Evolutionary conservation across 2,888 invertebrate genomes (phyloP), one percentile per base, ranked within the genome.

Genomic region (Plagodis pulveraria): DNA sequence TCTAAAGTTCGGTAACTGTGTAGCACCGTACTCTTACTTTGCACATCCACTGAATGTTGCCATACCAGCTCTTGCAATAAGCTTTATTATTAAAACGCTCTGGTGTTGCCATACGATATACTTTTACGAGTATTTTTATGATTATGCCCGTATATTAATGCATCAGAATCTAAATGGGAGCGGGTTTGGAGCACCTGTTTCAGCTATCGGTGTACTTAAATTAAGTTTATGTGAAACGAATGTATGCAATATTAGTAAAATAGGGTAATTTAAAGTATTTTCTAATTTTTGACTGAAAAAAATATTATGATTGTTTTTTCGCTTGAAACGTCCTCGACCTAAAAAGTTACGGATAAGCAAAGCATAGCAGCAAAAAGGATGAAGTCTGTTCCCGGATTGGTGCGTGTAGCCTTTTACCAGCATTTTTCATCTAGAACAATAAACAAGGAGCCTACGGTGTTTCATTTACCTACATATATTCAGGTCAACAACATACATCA

Each of bases 41-140:
- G 50, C 58, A 65, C 60, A 61, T 59, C 50, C 56, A 63, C 40
- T 41, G 58, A 63, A 54, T 43, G 55, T 46, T 63, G 62, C 64
- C 61, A 56, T 62, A 48, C 60, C 57, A 59, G 44, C 64, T 66
- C 56, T 49, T 61, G 64, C 64, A 68, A 68, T 68, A 64, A 68
- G 63, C 50, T 63, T 64, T 66, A 64, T 65, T 63, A 67, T 67
- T 60, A 62, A 68, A 66, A 64, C 61, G 61, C 62, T 63, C 55
- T 58, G 55, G 35, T 58, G 54, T 63, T 48, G 58, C 63, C 65
- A 63, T 65, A 51, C 59, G 63, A 65, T 69, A 63, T 65, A 56
- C 61, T 69, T 66, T 66, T 66, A 69, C 63, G 69, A 66, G 56
- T 57, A 63, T 65, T 65, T 69, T 69, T 69, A 69, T 62, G 63